Conservation (phyloP, 1,140 invertebrate genomes). For the Pseudomyrmex dendroicus region DNA sequence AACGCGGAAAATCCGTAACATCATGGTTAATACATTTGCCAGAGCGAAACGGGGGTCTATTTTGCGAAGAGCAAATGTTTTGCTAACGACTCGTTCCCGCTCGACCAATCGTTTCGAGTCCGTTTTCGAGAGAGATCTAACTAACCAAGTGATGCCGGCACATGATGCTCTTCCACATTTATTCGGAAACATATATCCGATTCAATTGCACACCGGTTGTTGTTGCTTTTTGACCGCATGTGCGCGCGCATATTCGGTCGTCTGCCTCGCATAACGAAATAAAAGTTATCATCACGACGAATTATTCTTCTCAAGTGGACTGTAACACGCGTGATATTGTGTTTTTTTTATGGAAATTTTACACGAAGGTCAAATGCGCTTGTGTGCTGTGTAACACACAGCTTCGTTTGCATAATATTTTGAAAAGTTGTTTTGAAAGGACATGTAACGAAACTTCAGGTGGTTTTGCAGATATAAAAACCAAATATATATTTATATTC, state of each 20-base stretch:
- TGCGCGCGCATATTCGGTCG: not conserved
- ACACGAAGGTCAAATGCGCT: constrained; percentile 5
- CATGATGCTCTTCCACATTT: constrained; percentile 2
- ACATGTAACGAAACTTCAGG: not conserved
- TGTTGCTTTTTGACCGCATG: constrained; percentile 1
- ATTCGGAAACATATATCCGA: constrained; percentile 7
- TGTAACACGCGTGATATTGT: not conserved
- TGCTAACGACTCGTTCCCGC: constrained; percentile 3
- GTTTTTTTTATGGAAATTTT: constrained; percentile 23
- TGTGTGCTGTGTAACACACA: too few species aligned
- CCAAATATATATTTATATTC: too few species aligned
- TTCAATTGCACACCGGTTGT: not conserved
- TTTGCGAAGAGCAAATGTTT: constrained; percentile 44
- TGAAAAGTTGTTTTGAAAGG: not conserved
- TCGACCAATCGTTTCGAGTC: constrained; percentile 1
- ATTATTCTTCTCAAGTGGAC: not conserved
- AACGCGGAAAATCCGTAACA: not conserved
- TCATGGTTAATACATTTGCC: constrained; percentile 25
- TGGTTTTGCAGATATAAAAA: too few species aligned
- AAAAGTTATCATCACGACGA: not conserved
- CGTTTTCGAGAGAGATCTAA: constrained; percentile 35
- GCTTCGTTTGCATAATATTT: not conserved
- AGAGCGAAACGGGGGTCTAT: constrained; percentile 4
- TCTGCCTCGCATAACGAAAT: not conserved
- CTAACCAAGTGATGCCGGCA: not conserved